Evolutionary conservation across 2,888 invertebrate species (phyloP), one percentile per base, ranked within the genome.

Genomic region (Pachycephus smyrnensis): DNA sequence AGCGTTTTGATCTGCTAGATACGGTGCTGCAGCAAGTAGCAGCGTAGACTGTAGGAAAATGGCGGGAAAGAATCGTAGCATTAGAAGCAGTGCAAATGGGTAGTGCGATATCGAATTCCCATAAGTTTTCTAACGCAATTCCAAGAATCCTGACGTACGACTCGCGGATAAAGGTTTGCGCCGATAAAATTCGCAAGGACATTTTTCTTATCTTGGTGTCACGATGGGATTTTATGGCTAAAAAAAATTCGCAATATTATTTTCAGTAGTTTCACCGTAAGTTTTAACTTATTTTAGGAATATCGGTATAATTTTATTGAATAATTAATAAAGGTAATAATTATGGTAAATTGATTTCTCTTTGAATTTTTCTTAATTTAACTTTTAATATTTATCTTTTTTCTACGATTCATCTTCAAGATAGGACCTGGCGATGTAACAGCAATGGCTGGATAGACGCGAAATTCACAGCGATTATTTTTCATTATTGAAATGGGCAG

Each of bases 401-500:
- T 40, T 40, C 6, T 6, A 6, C 15, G 15, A 6, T 55, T 23
- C 15, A 0, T 55, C 23, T 55, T 23, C 9, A 23, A 23, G 23
- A 9, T 40, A 9, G 6, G 6, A 4, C 15, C 15, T 23, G 15
- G 15, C 15, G 40, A 40, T 55, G 23, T 2, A 55, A 55, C 55
- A 9, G 23, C 6, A 55, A 55, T 55, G 55, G 23, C 9, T 23
- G 9, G 55, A 55, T 23, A 55, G 23, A 55, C 23, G 55, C 6
- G 55, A 55, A 55, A 23, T 55, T 71, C 71, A 9, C 30, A 23
- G 32, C 79, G 81, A 84, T 86, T 83, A 81, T 82, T 86, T 83
- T 81, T 82, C 79, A 78, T 79, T 81, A 80, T 69, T 82, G 84
- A 84, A 86, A 85, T 85, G 85, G 82, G 81, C 77, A 68, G 74